Evolutionary conservation across 2,113 vertebrate species (phyloP).

Genomic region (Pedionomus torquatus): DNA sequence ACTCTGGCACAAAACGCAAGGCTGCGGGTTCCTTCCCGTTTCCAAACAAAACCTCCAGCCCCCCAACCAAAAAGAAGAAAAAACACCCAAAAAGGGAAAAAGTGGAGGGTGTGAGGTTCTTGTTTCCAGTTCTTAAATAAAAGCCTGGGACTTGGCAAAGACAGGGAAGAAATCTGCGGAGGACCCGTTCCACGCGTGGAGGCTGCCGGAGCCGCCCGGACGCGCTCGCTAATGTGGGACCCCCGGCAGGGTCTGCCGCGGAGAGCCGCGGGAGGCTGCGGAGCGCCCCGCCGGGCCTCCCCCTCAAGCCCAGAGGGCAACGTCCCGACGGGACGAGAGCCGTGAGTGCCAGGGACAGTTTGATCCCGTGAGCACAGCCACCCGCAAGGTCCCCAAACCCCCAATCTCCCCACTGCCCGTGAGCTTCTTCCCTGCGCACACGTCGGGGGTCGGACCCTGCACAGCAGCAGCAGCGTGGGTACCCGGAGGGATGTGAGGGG

Average conservation of each 20-base stretch:
- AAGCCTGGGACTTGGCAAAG: background rate
- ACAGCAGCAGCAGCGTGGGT: background rate
- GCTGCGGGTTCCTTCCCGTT: background rate
- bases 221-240: background rate
- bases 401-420: no score
- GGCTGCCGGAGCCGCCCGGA: background rate
- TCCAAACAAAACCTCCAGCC: no score
- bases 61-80: rapidly evolving
- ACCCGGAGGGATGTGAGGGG: background rate
- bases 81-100: no score
- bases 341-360: rapidly evolving
- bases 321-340: background rate
- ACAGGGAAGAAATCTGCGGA: background rate
- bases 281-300: no score
- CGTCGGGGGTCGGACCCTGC: background rate
- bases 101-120: rapidly evolving
- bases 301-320: background rate
- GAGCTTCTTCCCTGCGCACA: background rate
- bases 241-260: no score
- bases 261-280: background rate
- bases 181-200: background rate
- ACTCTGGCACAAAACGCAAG: no score
- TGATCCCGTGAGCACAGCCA: background rate
- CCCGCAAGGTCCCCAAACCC: background rate
- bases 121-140: background rate